Evolutionary conservation across 2,888 invertebrate species (phyloP), one percentile per base, ranked within the genome.

Genomic region (Eupithecia abbreviata): DNA sequence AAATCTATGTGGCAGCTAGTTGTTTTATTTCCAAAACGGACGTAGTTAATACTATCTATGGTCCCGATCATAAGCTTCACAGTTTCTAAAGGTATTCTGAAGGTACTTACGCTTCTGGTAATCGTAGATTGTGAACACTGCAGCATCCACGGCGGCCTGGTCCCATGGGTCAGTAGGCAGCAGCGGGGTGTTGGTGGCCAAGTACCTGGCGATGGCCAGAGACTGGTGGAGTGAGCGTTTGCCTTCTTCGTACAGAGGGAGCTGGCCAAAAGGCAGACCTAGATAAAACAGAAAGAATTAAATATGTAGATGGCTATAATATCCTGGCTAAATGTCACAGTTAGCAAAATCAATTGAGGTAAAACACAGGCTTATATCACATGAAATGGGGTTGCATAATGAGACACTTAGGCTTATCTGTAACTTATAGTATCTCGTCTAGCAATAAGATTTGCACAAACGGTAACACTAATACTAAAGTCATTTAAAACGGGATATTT

Each of bases 161-260:
- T 95, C 91, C 87, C 94, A 90, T 2, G 94, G 92, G 78, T 95
- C 92, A 2, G 86, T 80, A 1, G 96, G 95, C 70, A 95, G 89
- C 3, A 96, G 89, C 41, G 92, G 88, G 55, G 90, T 90, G 82
- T 93, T 91, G 77, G 89, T 91, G 3, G 95, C 96, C 4, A 96
- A 82, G 82, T 94, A 96, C 69, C 96, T 95, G 51, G 92, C 91
- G 71, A 96, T 96, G 58, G 96, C 95, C 30, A 93, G 70, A 0
- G 92, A 92, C 81, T 93, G 93, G 81, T 90, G 86, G 3, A 93
- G 84, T 0, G 80, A 79, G 9, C 85, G 85, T 65, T 82, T 84
- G 2, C 88, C 90, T 73, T 93, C 93, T 81, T 91, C 89, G 70
- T 91, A 92, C 0, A 92, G 66, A 6, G 93, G 93, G 5, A 92